phyloP scores from a whole-genome alignment of 2,888 invertebrate genomes.

The Tryphoninae sp. region DNA sequence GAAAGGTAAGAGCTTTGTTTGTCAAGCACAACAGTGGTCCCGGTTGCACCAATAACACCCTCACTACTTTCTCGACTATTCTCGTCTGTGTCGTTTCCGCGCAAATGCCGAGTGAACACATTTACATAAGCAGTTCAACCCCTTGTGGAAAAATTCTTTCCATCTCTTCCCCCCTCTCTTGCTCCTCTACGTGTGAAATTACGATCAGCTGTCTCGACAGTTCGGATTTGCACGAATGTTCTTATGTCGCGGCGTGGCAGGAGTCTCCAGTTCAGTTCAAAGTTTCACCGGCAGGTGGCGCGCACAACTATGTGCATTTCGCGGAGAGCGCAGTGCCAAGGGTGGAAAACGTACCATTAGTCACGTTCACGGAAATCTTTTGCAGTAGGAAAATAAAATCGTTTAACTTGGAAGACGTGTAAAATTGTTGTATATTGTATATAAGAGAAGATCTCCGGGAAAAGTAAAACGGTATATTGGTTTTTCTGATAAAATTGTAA shows the following conservation, averaged over 20 bases:
- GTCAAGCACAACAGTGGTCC: slow-evolving; percentile 37
- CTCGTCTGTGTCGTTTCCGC: slow-evolving; percentile 40
- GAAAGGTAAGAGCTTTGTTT: slow-evolving; percentile 35
- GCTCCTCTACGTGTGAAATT: slow-evolving; percentile 41
- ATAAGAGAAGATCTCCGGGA: background rate
- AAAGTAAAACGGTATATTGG: slow-evolving; percentile 31
- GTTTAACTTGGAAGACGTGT: slow-evolving; percentile 56
- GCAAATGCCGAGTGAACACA: slow-evolving; percentile 43
- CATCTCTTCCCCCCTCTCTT: background rate
- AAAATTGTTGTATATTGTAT: slow-evolving; percentile 49
- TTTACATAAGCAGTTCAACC: slow-evolving; percentile 55
- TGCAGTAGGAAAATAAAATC: slow-evolving; percentile 53
- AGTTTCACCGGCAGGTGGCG: slow-evolving; percentile 32
- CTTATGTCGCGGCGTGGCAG: slow-evolving; percentile 8
- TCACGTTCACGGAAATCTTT: slow-evolving; percentile 65
- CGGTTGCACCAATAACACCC: slow-evolving; percentile 24
- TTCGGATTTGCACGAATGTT: slow-evolving; percentile 46
- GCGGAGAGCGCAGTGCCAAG: background rate
- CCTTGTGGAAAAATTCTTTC: slow-evolving; percentile 16
- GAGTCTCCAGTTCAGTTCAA: slow-evolving; percentile 47
- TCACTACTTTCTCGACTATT: slow-evolving; percentile 22
- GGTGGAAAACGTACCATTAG: slow-evolving; percentile 64
- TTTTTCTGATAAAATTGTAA: slow-evolving; percentile 55
- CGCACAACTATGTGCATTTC: slow-evolving; percentile 51
- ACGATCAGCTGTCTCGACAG: slow-evolving; percentile 46